These are phyloP conservation scores for Crossaster papposus DNA, from an alignment of 53 echinoderm and acorn worm genomes.

Conservation along the genomic window DNA sequence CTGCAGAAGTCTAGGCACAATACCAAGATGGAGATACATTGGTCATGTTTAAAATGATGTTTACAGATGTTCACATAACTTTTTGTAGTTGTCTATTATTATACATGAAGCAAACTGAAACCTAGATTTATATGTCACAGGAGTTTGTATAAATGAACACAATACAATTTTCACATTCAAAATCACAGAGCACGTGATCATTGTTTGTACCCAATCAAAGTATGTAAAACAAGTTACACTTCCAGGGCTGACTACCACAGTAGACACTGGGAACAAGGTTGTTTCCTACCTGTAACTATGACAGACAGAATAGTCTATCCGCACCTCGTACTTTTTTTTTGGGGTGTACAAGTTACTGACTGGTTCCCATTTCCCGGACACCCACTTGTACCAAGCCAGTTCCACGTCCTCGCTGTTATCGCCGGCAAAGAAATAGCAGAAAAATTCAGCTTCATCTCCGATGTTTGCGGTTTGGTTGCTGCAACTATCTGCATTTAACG, in stretches of 20 bases:
- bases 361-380: not conserved
- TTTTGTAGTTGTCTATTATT: too few relatives aligned
- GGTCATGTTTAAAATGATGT: too few relatives aligned
- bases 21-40: not conserved
- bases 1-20: not conserved
- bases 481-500: not conserved
- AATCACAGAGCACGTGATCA: not conserved
- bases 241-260: not conserved
- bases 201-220: not conserved
- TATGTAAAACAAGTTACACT: too few relatives aligned
- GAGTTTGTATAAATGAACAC: not conserved
- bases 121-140: not conserved
- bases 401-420: slow-evolving; percentile 4
- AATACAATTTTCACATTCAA: not conserved
- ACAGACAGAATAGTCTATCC: not conserved
- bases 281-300: not conserved
- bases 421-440: slow-evolving; percentile 41
- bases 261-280: not conserved
- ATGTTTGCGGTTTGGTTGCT: slow-evolving; percentile 28
- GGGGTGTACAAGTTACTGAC: not conserved
- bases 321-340: slow-evolving; percentile 14
- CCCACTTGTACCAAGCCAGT: slow-evolving; percentile 9
- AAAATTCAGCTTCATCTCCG: slow-evolving; percentile 9
- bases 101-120: too few relatives aligned
- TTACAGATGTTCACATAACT: too few relatives aligned